These are phyloP conservation scores for Asteroscopus sphinx DNA, from an alignment of 2,888 invertebrate genomes.

Conservation along the genomic window DNA sequence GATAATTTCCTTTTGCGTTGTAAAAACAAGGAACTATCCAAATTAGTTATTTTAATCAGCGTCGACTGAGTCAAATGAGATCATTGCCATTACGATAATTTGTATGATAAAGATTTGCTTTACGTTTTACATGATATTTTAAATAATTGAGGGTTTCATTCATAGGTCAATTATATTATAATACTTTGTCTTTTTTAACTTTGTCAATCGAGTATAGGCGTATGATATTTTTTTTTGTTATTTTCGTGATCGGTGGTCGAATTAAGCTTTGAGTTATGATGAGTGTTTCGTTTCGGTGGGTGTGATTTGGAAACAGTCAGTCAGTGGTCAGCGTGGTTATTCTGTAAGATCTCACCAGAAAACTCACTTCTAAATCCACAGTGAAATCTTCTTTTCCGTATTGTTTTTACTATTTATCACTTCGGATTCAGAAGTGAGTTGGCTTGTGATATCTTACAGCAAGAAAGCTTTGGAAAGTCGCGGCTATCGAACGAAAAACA, in stretches of 20 bases:
- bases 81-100: conserved; percentile 83
- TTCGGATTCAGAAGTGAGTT: too few species aligned
- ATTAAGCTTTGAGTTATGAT: conserved; percentile 32
- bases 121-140: conserved; percentile 62
- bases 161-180: conserved; percentile 45
- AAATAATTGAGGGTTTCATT: conserved; percentile 65
- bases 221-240: conserved; percentile 46
- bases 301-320: conserved; percentile 47
- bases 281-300: conserved; percentile 31
- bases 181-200: conserved; percentile 24
- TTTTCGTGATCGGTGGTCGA: conserved; percentile 23
- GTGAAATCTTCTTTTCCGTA: too few species aligned
- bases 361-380: too few species aligned
- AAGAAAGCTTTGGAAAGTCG: too few species aligned
- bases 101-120: conserved; percentile 66
- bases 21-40: conserved; percentile 77
- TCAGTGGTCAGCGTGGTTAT: too few species aligned
- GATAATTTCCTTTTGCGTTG: conserved; percentile 84
- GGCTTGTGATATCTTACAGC: too few species aligned
- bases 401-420: too few species aligned
- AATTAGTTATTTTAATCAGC: conserved; percentile 76
- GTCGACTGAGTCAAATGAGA: conserved; percentile 77
- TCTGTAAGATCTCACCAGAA: too few species aligned
- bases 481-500: too few species aligned
- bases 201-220: conserved; percentile 17